Percentiles rank a stretch among this genome's conserved stretches.
Evolutionary conservation across 2,888 invertebrate genomes (phyloP).

Genomic region (Cyrtodaria siliqua): DNA sequence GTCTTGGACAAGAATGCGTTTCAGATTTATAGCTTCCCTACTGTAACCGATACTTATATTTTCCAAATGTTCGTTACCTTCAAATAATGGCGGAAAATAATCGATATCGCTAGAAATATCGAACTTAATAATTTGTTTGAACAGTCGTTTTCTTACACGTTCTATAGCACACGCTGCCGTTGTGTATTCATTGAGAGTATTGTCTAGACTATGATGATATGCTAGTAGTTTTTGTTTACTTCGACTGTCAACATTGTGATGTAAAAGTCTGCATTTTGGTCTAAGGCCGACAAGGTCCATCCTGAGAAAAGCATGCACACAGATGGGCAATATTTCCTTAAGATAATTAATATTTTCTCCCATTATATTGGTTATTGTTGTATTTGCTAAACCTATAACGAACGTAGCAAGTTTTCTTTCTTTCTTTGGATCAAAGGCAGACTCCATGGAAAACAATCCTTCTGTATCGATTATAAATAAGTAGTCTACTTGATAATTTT

Average conservation of each 20-base stretch:
- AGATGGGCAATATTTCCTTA: constrained; percentile 33
- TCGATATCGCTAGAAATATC: constrained; percentile 7
- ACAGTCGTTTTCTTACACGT: constrained; percentile 16
- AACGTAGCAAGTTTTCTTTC: constrained; percentile 52
- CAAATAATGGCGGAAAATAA: constrained; percentile 35
- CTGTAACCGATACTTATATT: constrained; percentile 22
- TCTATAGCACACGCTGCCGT: constrained; percentile 18
- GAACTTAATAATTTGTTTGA: constrained; percentile 38
- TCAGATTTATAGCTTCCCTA: not conserved
- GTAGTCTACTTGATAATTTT: constrained; percentile 17
- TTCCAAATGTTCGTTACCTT: constrained; percentile 36
- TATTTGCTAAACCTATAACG: constrained; percentile 39
- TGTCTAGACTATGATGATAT: not conserved
- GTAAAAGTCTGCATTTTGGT: constrained; percentile 25
- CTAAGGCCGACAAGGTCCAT: constrained; percentile 26
- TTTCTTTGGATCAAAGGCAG: not conserved
- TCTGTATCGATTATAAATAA: constrained; percentile 46
- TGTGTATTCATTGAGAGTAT: constrained; percentile 20
- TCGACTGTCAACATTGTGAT: constrained; percentile 47
- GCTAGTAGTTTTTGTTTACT: constrained; percentile 8
- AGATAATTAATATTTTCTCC: constrained; percentile 44
- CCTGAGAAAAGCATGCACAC: constrained; percentile 44
- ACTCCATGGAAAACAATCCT: constrained; percentile 44
- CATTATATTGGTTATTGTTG: constrained; percentile 40
- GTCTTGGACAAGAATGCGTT: not conserved